phyloP scores from a whole-genome alignment of 2,888 invertebrate genomes.

The Lamellibrachia satsuma region DNA sequence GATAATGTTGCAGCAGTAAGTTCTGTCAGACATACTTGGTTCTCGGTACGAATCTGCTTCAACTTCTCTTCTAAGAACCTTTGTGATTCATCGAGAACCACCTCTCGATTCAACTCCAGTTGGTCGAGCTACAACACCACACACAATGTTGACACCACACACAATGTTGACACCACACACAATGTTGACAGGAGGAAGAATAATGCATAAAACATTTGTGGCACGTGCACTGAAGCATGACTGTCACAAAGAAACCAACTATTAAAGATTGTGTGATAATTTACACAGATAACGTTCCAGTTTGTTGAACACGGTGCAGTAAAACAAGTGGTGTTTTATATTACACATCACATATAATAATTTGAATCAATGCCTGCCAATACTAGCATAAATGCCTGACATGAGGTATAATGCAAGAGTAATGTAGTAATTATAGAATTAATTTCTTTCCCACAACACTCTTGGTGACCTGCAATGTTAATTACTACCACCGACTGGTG shows the following conservation, averaged over 20 bases:
- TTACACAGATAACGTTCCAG: too few relatives aligned
- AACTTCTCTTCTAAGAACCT: conserved; percentile 68
- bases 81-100: conserved; percentile 54
- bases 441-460: not conserved
- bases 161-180: not conserved
- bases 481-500: not conserved
- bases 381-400: not conserved
- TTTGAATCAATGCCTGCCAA: not conserved
- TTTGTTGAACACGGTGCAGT: too few relatives aligned
- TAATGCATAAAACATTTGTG: too few relatives aligned
- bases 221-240: too few relatives aligned
- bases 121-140: conserved; percentile 54
- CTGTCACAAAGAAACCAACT: too few relatives aligned
- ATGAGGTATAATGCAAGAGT: not conserved
- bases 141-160: not conserved
- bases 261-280: too few relatives aligned
- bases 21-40: conserved; percentile 48
- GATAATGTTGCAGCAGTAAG: too few relatives aligned
- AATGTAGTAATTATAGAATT: too few relatives aligned
- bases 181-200: too few relatives aligned
- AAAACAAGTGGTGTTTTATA: too few relatives aligned
- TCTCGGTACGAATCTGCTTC: conserved; percentile 70
- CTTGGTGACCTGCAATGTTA: not conserved
- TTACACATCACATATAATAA: not conserved
- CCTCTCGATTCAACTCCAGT: conserved; percentile 56